phyloP scores from a whole-genome alignment of 2,888 invertebrate genomes.

The Apomyelois bistriatella region DNA sequence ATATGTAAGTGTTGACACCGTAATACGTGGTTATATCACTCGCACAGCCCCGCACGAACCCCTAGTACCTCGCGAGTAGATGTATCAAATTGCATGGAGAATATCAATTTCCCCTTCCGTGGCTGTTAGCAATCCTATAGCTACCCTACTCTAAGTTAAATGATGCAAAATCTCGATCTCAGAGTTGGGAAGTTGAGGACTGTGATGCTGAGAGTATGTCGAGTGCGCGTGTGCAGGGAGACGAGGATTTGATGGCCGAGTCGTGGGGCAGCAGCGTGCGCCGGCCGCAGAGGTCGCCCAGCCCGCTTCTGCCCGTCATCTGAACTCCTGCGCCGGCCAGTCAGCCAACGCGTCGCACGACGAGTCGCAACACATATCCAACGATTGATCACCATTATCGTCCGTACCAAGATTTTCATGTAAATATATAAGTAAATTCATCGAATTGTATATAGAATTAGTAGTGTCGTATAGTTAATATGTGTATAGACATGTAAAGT shows the following conservation, averaged over 20 bases:
- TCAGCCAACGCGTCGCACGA: constrained; percentile 17
- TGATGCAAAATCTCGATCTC: constrained; percentile 74
- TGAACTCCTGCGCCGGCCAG: constrained; percentile 34
- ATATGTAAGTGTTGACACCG: constrained; percentile 80
- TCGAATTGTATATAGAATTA: constrained; percentile 16
- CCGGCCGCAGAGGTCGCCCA: constrained; percentile 62
- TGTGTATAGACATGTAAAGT: constrained; percentile 15
- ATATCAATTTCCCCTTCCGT: constrained; percentile 28
- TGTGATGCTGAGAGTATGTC: constrained; percentile 79
- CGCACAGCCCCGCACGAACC: constrained; percentile 69
- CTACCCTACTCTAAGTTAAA: constrained; percentile 62
- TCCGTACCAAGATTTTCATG: constrained; percentile 32
- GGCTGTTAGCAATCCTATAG: constrained; percentile 36
- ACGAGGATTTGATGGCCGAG: constrained; percentile 82
- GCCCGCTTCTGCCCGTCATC: constrained; percentile 69
- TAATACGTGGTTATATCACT: constrained; percentile 75
- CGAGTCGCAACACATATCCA: constrained; percentile 41
- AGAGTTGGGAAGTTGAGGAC: constrained; percentile 78
- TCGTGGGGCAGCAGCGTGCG: constrained; percentile 73
- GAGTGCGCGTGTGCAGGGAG: constrained; percentile 81
- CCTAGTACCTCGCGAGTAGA: constrained; percentile 34
- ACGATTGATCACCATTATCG: constrained; percentile 35
- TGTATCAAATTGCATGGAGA: constrained; percentile 52
- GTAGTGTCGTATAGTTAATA: not conserved
- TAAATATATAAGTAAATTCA: constrained; percentile 25